phyloP scores from a whole-genome alignment of 2,888 invertebrate species.

The Ophonus ardosiacus region DNA sequence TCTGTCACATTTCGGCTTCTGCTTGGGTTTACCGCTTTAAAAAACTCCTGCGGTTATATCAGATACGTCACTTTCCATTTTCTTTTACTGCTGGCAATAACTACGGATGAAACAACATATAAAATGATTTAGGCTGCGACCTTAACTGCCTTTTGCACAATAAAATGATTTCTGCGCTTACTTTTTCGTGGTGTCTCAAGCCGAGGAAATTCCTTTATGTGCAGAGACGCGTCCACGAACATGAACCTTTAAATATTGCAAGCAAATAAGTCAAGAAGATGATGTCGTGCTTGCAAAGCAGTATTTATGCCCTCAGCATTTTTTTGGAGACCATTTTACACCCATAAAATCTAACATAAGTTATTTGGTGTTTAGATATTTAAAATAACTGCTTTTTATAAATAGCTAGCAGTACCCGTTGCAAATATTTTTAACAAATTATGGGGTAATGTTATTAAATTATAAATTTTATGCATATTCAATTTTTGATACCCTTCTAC shows the following conservation, averaged over 20 bases:
- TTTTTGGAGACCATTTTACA: too few species aligned
- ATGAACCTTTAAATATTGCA: neutral
- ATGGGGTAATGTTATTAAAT: too few species aligned
- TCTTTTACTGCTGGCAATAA: constrained; percentile 50
- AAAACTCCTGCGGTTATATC: constrained; percentile 36
- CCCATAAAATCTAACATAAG: too few species aligned
- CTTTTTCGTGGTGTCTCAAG: neutral
- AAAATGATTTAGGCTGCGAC: constrained; percentile 51
- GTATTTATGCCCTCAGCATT: too few species aligned
- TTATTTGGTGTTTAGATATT: too few species aligned
- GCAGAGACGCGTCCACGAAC: neutral
- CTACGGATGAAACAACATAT: constrained; percentile 51
- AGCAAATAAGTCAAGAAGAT: neutral
- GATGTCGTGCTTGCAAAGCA: too few species aligned
- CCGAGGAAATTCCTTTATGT: constrained; percentile 34
- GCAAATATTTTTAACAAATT: too few species aligned
- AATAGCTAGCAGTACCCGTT: too few species aligned
- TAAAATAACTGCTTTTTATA: too few species aligned
- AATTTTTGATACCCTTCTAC: too few species aligned
- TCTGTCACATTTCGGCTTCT: constrained; percentile 11
- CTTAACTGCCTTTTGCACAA: constrained; percentile 49
- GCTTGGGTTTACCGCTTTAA: constrained; percentile 9
- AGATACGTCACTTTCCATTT: constrained; percentile 37
- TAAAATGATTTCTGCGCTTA: constrained; percentile 49
- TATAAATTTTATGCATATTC: too few species aligned